Percentiles rank a stretch among this genome's conserved stretches.
These are phyloP conservation scores for Helicoverpa assulta DNA, from an alignment of 2,888 invertebrate genomes.

Conservation along the genomic window DNA sequence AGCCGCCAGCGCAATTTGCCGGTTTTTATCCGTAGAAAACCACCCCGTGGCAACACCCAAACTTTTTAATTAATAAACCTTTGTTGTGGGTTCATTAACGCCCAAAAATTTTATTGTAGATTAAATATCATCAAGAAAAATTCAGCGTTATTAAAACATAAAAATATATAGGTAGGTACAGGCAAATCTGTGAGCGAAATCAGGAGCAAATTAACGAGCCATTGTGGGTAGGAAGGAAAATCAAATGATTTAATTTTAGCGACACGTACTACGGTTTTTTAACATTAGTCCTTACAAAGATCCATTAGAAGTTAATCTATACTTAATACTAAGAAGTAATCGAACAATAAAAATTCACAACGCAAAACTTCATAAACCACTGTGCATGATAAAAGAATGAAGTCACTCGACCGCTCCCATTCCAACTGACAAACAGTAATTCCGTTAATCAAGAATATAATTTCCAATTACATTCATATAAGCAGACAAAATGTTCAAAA, in stretches of 20 bases:
- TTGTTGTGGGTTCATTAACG: no score
- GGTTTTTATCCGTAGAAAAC: constrained; percentile 8
- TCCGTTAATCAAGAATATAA: constrained; percentile 68
- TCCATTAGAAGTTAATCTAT: constrained; percentile 36
- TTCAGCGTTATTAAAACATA: no score
- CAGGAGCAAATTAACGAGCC: constrained; percentile 29
- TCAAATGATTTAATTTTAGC: constrained; percentile 13
- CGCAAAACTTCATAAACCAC: constrained; percentile 28
- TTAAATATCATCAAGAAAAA: no score
- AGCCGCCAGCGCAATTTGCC: constrained; percentile 20
- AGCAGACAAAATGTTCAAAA: constrained; percentile 27
- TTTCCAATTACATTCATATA: constrained; percentile 41
- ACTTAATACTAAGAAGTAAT: constrained; percentile 29
- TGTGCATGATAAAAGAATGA: constrained; percentile 63
- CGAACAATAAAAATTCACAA: constrained; percentile 47
- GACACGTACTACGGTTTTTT: constrained; percentile 28
- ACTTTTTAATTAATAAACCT: no score
- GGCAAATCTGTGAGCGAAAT: constrained; percentile 31
- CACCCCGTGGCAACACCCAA: background rate
- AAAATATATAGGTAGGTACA: constrained; percentile 11
- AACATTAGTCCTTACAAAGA: constrained; percentile 21
- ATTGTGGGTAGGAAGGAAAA: constrained; percentile 53
- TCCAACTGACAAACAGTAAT: constrained; percentile 62
- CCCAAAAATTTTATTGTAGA: no score
- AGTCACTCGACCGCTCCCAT: constrained; percentile 76